Conservation (phyloP, 2,888 invertebrate genomes). For the Monochamus alternatus region DNA sequence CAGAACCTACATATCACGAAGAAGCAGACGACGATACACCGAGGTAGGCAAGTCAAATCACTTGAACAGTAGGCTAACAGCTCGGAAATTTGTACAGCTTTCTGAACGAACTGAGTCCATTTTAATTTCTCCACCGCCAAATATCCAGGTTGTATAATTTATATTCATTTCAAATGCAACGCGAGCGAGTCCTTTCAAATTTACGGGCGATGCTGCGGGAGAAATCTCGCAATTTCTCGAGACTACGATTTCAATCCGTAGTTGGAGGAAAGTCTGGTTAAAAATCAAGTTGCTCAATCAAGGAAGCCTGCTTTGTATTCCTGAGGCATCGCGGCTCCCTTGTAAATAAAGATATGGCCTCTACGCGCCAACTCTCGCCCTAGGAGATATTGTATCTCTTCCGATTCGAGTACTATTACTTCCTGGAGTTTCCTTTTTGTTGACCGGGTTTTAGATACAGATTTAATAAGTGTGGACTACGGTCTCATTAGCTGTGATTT, state of each 20-base stretch:
- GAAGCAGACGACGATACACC: conserved; percentile 18
- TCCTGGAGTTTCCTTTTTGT: background rate
- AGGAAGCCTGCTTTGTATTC: conserved; percentile 69
- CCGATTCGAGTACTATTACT: conserved; percentile 46
- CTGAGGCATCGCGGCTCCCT: conserved; percentile 64
- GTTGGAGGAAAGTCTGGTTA: conserved; percentile 67
- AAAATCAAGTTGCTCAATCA: conserved; percentile 72
- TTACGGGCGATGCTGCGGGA: conserved; percentile 57
- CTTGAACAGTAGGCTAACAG: too few relatives aligned
- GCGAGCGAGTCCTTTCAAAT: conserved; percentile 55
- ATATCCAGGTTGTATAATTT: background rate
- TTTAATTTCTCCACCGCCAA: background rate
- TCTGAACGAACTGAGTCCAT: too few relatives aligned
- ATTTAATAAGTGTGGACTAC: background rate
- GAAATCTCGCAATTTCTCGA: conserved; percentile 63
- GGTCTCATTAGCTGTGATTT: too few relatives aligned
- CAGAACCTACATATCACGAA: conserved; percentile 40
- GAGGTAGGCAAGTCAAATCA: background rate
- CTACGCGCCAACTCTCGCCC: conserved; percentile 56
- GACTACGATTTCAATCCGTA: conserved; percentile 67
- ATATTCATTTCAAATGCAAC: conserved; percentile 46
- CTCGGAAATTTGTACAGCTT: too few relatives aligned
- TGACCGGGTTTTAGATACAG: background rate
- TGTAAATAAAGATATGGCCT: conserved; percentile 72
- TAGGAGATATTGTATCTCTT: conserved; percentile 47